Conservation (phyloP, 2,797 vertebrate species). For the Aviceda cuculoides region DNA sequence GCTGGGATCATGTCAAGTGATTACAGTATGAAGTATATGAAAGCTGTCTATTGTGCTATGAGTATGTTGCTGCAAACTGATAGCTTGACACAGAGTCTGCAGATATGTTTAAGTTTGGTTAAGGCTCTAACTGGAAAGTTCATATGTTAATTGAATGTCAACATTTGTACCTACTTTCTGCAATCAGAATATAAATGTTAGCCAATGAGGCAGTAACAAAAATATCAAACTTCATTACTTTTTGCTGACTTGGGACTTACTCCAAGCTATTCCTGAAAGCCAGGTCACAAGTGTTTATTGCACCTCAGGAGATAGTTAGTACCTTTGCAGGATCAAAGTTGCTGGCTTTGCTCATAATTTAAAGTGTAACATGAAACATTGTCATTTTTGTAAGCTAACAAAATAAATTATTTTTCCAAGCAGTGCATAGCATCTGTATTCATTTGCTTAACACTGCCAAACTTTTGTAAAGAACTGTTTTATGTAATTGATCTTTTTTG, state of each 20-base stretch:
- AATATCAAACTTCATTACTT: background rate
- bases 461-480: constrained; percentile 7
- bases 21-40: background rate
- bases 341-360: background rate
- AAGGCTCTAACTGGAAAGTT: background rate
- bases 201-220: background rate
- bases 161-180: background rate
- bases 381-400: constrained; percentile 42
- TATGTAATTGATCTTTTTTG: background rate
- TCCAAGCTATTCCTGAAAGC: background rate
- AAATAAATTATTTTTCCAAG: constrained; percentile 58
- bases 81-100: background rate
- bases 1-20: background rate
- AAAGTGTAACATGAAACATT: background rate
- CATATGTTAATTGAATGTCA: background rate
- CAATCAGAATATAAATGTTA: background rate
- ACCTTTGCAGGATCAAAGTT: constrained; percentile 32
- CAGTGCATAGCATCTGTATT: constrained; percentile 6
- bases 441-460: background rate
- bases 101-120: background rate
- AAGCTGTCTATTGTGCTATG: background rate
- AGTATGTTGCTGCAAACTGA: background rate
- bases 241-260: background rate
- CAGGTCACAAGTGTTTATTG: background rate
- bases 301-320: background rate